Evolutionary conservation across 2,113 vertebrate species (phyloP), one percentile per base, ranked within the genome.

Genomic region (Podarcis cretensis): DNA sequence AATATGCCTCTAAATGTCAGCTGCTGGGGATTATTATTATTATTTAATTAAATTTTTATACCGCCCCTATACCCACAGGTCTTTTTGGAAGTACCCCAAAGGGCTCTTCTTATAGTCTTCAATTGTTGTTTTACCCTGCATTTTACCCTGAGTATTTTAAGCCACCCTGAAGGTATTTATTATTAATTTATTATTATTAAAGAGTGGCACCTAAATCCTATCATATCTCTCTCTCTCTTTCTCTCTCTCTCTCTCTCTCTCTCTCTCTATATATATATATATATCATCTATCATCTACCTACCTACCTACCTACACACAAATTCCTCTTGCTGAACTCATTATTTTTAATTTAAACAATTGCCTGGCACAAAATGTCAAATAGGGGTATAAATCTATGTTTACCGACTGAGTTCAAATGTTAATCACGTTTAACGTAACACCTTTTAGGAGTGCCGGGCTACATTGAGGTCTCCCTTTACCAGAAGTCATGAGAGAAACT

Each of bases 401-500:
- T 83, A 87, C 80, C 90, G 88, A 81, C 43, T 83, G 89, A 37
- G 6, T 35, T 92, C 65, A 81, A 90, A 90, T 48, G 75, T 54
- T 90, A 94, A 94, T 92, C 87, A 59, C 43, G 89, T 94, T 93
- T 43, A 43, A 43, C 43, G 6, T 43, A 43, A 43, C 43, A 43
- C 81, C 89, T 94, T 94, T 94, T 92, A 91, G 87, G 89, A 90
- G 71, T 48, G 85, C 27, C 68, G 90, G 87, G 76, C 78, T 84
- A 88, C 93, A 79, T 91, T 89, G 94, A 90, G 83, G 66, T 87
- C 32, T 59, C 92, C 87, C 91, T 91, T 93, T 87, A 23, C 35
- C 37, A 75, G 43, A 83, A 95, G 81, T 84, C 0, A 3, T 80
- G 85, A 65, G 87, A 85, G 18, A 92, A 92, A 80, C 87, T 87